Percentiles rank a stretch among this genome's conserved stretches.
Evolutionary conservation across 2,888 invertebrate species (phyloP).

Genomic region (Leptothorax acervorum): DNA sequence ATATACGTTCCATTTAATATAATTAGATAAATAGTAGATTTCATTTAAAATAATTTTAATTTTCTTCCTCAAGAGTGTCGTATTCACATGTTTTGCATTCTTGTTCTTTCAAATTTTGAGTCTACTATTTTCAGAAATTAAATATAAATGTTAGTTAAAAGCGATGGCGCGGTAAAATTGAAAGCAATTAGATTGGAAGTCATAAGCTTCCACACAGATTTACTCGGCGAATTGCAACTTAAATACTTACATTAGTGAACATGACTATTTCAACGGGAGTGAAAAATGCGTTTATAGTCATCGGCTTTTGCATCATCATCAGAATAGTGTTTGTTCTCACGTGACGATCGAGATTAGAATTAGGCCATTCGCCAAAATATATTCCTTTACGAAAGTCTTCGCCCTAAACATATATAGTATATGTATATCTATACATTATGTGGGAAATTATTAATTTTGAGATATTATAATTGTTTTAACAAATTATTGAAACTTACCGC

Average conservation of each 20-base stretch:
- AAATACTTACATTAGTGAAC: slow-evolving; percentile 2
- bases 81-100: neutral
- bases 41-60: neutral
- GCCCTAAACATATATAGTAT: neutral
- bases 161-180: neutral
- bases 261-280: neutral
- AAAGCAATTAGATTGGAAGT: too few species aligned
- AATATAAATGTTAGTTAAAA: neutral
- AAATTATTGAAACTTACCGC: slow-evolving; percentile 1
- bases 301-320: neutral
- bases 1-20: neutral
- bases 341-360: neutral
- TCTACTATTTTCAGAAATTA: neutral
- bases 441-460: neutral
- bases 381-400: slow-evolving; percentile 1
- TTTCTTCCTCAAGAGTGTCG: neutral
- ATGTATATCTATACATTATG: neutral
- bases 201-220: neutral
- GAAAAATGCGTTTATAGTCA: neutral
- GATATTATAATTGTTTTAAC: neutral
- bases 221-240: neutral
- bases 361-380: slow-evolving; percentile 1
- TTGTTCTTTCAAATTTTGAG: neutral
- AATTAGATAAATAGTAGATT: neutral
- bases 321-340: neutral